phyloP scores from a whole-genome alignment of 2,888 invertebrate genomes.

The Mythimna impura region DNA sequence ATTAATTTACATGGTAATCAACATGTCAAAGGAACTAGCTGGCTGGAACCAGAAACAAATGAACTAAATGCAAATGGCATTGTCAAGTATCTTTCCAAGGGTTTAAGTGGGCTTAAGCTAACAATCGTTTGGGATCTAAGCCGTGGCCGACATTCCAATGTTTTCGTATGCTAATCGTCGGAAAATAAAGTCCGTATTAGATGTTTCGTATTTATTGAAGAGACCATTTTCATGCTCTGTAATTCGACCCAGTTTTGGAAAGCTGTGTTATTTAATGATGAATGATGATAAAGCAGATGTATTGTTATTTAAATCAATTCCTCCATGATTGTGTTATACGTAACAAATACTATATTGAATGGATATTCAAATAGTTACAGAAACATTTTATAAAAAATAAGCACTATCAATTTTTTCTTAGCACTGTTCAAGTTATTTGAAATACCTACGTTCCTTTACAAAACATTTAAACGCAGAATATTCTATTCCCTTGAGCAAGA shows the following conservation, averaged over 20 bases:
- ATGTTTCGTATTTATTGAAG: conserved; percentile 22
- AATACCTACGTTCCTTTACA: conserved; percentile 6
- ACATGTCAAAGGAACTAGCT: conserved; percentile 64
- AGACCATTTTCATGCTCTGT: conserved; percentile 6
- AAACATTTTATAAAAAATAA: background rate
- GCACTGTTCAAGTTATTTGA: background rate
- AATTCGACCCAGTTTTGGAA: background rate
- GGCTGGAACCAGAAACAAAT: conserved; percentile 63
- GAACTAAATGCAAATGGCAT: conserved; percentile 66
- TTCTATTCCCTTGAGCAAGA: conserved; percentile 23
- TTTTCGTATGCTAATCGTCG: conserved; percentile 54
- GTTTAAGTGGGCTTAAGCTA: conserved; percentile 61
- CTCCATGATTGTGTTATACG: too few relatives aligned
- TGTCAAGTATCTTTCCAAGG: conserved; percentile 63
- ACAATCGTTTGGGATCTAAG: conserved; percentile 57
- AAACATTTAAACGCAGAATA: conserved; percentile 25
- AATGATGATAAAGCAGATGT: too few relatives aligned
- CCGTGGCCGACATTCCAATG: conserved; percentile 54
- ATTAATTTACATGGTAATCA: conserved; percentile 67
- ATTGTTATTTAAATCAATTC: too few relatives aligned
- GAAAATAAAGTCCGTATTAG: conserved; percentile 37
- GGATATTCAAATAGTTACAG: background rate
- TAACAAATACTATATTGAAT: background rate
- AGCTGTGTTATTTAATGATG: background rate
- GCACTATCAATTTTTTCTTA: background rate